Evolutionary conservation across 2,797 vertebrate genomes (phyloP), one percentile per base, ranked within the genome.

Genomic region (Heterohyrax brucei): DNA sequence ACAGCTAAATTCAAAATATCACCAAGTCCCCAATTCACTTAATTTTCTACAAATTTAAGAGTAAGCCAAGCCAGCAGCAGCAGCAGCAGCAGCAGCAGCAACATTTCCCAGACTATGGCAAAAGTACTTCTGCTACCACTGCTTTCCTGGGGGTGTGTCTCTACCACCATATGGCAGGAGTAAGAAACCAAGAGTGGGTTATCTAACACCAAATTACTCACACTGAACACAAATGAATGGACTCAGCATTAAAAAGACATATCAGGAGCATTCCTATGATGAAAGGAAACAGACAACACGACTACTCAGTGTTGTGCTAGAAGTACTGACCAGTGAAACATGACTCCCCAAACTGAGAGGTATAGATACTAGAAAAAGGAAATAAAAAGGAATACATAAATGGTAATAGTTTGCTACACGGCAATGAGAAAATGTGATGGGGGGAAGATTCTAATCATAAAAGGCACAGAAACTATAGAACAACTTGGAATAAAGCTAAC

Each of bases 401-500:
- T 80, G 82, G 39, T 18, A 87, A 61, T 6, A n/a, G 50, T 73
- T 89, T 88, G 72, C 13, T 18, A 88, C 1, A 50, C 28, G 0
- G 87, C 26, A 44, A 56, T 7, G 16, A 92, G 59, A 94, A 93
- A 93, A 94, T 61, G 39, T 19, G 44, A 73, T 9, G 13, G 39
- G 39, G 39, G 39, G 39, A 39, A 39, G 62, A 90, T 46, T 26
- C 30, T 22, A 79, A 93, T 16, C 61, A 61, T 7, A 80, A 28
- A 1, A 83, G 53, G 14, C 77, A 77, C 61, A 33, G 76, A 81
- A 72, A 95, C 39, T 33, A 64, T 56, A 53, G 7, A 53, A 53
- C 13, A 56, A 56, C 10, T 33, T 62, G 56, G n/a, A 89, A 91
- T 61, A 76, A 79, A 83, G 53, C 66, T 95, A 89, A 88, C 30